Conservation (phyloP, 2,113 vertebrate genomes). For the Macquaria ambigua region DNA sequence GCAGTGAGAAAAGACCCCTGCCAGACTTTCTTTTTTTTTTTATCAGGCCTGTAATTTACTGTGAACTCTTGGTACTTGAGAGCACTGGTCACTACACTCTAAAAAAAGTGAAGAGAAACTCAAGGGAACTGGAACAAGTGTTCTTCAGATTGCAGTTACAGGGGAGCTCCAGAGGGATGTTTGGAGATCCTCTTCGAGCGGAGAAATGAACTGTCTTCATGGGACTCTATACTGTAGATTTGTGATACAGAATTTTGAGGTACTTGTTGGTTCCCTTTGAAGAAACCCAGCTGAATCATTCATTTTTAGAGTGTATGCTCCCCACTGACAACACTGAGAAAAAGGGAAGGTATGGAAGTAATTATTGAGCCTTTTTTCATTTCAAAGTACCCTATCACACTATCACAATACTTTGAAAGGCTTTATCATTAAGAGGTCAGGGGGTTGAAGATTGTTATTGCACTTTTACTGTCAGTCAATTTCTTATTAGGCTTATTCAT, state of each 20-base stretch:
- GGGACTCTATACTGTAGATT: neutral
- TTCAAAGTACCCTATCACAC: constrained; percentile 77
- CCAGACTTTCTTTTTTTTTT: constrained; percentile 59
- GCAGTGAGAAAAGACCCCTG: constrained; percentile 70
- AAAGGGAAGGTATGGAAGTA: constrained; percentile 73
- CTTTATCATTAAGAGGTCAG: constrained; percentile 80
- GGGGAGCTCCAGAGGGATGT: neutral
- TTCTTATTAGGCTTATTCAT: constrained; percentile 13
- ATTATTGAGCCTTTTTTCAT: constrained; percentile 72
- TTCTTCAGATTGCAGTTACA: constrained; percentile 8
- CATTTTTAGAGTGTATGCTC: constrained; percentile 37
- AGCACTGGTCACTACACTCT: constrained; percentile 49
- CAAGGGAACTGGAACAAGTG: neutral
- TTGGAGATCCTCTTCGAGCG: constrained; percentile 2
- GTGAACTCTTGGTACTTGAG: constrained; percentile 70
- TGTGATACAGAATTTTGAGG: neutral
- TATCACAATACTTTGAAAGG: constrained; percentile 87
- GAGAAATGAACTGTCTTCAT: neutral
- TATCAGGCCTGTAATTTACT: constrained; percentile 72
- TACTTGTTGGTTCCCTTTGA: neutral
- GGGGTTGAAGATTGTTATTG: constrained; percentile 39
- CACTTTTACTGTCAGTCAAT: constrained; percentile 27
- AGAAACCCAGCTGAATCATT: neutral
- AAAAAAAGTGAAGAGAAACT: constrained; percentile 37
- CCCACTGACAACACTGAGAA: constrained; percentile 35